These are phyloP conservation scores for Heteromormyrus szaboi DNA, from an alignment of 2,797 vertebrate genomes.

Conservation along the genomic window DNA sequence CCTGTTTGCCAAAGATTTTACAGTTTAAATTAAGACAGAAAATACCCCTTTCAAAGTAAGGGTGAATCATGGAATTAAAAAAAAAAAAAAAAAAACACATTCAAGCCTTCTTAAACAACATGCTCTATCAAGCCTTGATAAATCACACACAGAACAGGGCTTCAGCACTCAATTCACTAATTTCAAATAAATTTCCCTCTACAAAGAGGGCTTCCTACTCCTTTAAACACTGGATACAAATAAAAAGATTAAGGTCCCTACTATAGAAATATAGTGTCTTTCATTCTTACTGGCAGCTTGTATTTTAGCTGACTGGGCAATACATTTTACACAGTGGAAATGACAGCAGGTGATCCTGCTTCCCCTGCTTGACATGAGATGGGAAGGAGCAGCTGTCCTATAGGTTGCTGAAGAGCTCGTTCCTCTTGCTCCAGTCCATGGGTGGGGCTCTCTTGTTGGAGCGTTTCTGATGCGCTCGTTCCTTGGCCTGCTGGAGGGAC, in stretches of 20 bases:
- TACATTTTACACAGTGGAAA: neutral
- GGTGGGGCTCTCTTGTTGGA: slow-evolving; percentile 77
- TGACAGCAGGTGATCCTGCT: neutral
- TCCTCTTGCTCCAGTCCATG: slow-evolving; percentile 99
- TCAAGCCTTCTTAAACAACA: neutral
- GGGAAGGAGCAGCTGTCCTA: slow-evolving; percentile 49
- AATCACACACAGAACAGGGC: neutral
- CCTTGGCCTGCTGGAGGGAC: slow-evolving; percentile 80
- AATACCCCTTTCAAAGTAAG: neutral
- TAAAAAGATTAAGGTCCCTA: slow-evolving; percentile 10
- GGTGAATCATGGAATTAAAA: neutral
- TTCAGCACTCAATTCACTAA: neutral
- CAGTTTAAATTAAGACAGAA: slow-evolving; percentile 12
- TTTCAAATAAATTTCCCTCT: neutral
- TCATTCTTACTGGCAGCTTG: slow-evolving; percentile 1
- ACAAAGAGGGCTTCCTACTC: neutral
- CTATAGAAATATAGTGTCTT: neutral
- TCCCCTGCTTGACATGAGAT: neutral
- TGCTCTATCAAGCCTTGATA: neutral
- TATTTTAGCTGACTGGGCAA: neutral
- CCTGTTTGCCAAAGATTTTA: slow-evolving; percentile 14
- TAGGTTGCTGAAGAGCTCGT: slow-evolving; percentile 92
- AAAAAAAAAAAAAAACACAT: neutral
- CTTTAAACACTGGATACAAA: slow-evolving; percentile 12
- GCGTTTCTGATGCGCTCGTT: slow-evolving; percentile 81